Evolutionary conservation across 1,140 invertebrate genomes (phyloP), one percentile per base, ranked within the genome.

Genomic region (Archivesica marissinica): DNA sequence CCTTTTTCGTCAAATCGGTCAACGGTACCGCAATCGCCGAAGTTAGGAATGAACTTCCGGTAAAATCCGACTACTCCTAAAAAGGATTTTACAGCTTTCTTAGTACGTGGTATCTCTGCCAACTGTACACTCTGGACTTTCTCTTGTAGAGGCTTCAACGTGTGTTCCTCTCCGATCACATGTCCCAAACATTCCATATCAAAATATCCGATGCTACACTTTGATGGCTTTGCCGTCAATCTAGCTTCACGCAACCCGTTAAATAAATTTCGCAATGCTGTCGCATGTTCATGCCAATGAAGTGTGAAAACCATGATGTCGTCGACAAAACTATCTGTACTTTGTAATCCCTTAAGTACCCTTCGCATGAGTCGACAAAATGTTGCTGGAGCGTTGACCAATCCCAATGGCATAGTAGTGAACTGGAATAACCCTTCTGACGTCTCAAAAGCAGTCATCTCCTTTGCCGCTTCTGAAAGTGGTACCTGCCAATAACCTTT

Each of bases 1-100:
- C 87, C 74, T 93, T 93, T 54, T 83, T 89, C 7, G 89, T 76
- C 28, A 92, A 47, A 35, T 91, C 61, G n/a, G 89, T 89, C 15
- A 93, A 54, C 0, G 92, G 91, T 17, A 23, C 28, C 6, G 88
- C 79, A 30, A 87, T 50, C 13, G 88, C 39, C 52, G 89, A 93
- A 54, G 88, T 61, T 20, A 84, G 79, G 1, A 92, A 88, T 89
- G 93, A 95, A 84, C 91, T 88, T 2, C 91, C 77, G n/a, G 74
- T 94, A 93, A 86, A 91, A 95, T 41, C 94, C 94, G 1, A 93
- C 81, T 2, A 94, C 74, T 1, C 93, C 94, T 41, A 95, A 84
- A 85, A 94, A 95, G 35, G 91, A 79, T 30, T 72, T 28, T 2
- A 95, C 70, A 33, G 94, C 89, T 80, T 90, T 91, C 74, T 92